Conservation (phyloP, 2,797 vertebrate species). For the Pseudochirops cupreus region DNA sequence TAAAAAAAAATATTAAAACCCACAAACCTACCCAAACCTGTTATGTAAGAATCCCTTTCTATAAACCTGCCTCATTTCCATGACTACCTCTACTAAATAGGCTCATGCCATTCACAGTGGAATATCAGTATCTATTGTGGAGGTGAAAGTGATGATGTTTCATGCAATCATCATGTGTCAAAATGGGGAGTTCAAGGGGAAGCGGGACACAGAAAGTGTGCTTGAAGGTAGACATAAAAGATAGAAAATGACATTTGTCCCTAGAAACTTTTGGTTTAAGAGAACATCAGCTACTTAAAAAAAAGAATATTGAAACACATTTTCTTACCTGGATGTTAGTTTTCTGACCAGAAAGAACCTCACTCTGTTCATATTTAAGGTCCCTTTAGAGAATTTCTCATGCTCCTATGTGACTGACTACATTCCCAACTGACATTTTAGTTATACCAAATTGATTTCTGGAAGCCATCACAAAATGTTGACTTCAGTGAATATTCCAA, state of each 20-base stretch:
- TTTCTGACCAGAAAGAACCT: background rate
- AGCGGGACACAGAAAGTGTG: background rate
- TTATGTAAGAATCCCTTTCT: background rate
- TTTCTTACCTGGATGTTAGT: background rate
- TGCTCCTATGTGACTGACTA: background rate
- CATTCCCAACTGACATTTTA: background rate
- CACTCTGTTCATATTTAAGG: background rate
- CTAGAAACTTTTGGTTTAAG: slow-evolving; percentile 3
- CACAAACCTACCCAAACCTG: background rate
- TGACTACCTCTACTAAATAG: background rate
- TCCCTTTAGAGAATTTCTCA: slow-evolving; percentile 32
- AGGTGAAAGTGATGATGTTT: background rate
- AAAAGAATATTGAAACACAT: background rate
- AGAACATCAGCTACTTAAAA: background rate
- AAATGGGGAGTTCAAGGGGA: background rate
- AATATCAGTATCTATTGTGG: background rate
- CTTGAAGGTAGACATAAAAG: background rate
- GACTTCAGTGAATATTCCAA: background rate
- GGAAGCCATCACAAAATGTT: slow-evolving; percentile 30
- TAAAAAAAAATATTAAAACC: slow-evolving; percentile 6
- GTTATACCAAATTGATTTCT: slow-evolving; percentile 26
- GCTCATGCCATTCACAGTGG: background rate
- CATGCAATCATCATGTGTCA: background rate
- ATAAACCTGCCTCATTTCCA: slow-evolving; percentile 35
- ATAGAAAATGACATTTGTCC: background rate